A percentile compares a stretch with the other conserved stretches of the same genome.
Conservation (phyloP, 2,113 vertebrate genomes). For the Ptilorrhoa leucosticta region DNA sequence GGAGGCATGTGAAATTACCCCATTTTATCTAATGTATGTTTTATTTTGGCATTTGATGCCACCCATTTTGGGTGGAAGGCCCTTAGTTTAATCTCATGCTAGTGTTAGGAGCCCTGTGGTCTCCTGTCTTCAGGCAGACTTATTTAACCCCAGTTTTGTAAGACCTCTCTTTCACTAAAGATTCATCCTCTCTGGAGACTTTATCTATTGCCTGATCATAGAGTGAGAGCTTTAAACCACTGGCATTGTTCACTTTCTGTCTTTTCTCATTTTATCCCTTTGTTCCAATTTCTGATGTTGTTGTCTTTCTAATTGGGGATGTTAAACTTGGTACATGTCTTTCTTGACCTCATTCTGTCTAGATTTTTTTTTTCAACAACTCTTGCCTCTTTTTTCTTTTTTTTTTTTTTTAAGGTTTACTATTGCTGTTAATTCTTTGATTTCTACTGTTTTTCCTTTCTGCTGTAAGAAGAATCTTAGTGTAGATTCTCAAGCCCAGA, state of each 20-base stretch:
- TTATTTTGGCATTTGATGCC: neutral
- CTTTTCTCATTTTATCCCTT: neutral
- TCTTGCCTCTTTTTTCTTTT: neutral
- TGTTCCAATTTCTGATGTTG: neutral
- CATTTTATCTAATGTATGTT: neutral
- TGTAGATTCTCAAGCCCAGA: neutral
- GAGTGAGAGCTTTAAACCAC: neutral
- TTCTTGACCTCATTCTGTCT: slow-evolving; percentile 18
- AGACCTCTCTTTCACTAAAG: neutral
- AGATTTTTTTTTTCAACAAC: neutral
- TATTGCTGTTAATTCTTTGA: neutral
- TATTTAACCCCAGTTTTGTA: neutral
- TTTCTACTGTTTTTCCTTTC: neutral
- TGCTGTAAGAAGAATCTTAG: neutral
- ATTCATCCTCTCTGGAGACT: neutral
- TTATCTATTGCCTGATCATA: neutral
- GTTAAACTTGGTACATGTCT: neutral
- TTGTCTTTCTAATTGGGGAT: neutral
- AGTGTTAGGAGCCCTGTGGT: neutral
- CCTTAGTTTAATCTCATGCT: neutral
- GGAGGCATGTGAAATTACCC: neutral
- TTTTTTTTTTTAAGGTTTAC: neutral
- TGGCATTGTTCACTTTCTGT: neutral
- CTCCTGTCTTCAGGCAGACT: neutral
- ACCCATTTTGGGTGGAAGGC: neutral